phyloP scores from a whole-genome alignment of 2,888 invertebrate genomes.

The Drosophila fungiperda region DNA sequence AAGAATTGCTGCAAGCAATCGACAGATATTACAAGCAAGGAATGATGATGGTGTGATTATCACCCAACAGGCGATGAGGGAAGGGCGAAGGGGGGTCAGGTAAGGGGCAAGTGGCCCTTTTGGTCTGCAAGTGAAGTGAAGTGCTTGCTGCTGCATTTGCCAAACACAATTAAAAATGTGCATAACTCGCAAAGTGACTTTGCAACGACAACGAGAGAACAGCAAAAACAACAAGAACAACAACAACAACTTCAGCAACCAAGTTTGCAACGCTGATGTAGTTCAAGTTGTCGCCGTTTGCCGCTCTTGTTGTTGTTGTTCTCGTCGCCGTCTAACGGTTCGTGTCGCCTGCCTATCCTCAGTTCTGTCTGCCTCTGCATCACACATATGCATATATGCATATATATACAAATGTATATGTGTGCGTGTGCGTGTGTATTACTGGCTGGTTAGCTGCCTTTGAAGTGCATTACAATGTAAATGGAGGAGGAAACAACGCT shows the following conservation, averaged over 20 bases:
- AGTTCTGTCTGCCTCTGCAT: conserved; percentile 34
- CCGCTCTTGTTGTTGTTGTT: conserved; percentile 26
- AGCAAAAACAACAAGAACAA: conserved; percentile 2
- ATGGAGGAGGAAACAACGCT: conserved; percentile 63
- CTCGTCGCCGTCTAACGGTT: conserved; percentile 58
- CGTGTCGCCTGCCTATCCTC: conserved; percentile 56
- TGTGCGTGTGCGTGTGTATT: conserved; percentile 26
- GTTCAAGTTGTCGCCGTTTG: conserved; percentile 58
- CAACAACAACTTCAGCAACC: conserved; percentile 8
- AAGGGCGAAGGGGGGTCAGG: too few relatives aligned
- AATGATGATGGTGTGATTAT: background rate
- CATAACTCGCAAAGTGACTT: conserved; percentile 60
- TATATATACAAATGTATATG: conserved; percentile 4
- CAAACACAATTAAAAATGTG: conserved; percentile 78
- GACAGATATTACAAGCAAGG: conserved; percentile 24
- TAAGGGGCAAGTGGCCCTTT: conserved; percentile 15
- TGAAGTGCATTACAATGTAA: conserved; percentile 74
- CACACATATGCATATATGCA: background rate
- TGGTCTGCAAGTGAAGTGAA: conserved; percentile 53
- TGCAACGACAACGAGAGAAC: conserved; percentile 18
- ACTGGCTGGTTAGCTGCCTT: conserved; percentile 59
- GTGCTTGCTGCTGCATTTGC: conserved; percentile 62
- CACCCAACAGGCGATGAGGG: background rate
- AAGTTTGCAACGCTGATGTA: conserved; percentile 50
- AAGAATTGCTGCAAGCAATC: conserved; percentile 34